Evolutionary conservation across 2,797 vertebrate species (phyloP).

Genomic region (Hemitrygon akajei): DNA sequence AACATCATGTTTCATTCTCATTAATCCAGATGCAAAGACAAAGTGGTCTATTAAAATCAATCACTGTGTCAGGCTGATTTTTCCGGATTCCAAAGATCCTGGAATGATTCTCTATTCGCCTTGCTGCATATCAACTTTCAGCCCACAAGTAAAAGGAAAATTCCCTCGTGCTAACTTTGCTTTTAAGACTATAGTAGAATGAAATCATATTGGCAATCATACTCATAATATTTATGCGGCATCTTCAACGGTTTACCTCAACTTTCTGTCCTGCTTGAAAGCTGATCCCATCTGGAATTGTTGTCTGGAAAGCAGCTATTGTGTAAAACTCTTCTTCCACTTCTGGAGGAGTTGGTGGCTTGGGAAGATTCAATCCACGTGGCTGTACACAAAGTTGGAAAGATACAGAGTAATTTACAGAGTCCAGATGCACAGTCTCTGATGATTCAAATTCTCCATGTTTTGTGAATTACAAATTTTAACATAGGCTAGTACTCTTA

Average conservation of each 20-base stretch:
- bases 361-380: conserved; percentile 83
- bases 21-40: neutral
- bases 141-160: neutral
- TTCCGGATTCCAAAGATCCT: neutral
- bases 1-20: neutral
- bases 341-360: conserved; percentile 84
- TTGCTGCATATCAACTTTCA: neutral
- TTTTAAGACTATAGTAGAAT: neutral
- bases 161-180: neutral
- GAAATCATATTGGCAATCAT: neutral
- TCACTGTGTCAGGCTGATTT: neutral
- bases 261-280: conserved; percentile 95
- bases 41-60: neutral
- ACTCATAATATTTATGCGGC: neutral
- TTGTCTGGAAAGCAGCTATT: conserved; percentile 96
- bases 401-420: neutral
- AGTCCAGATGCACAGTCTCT: neutral
- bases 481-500: neutral
- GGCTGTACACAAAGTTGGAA: conserved; percentile 59
- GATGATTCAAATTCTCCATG: neutral
- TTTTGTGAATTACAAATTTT: neutral
- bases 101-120: neutral
- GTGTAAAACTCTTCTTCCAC: conserved; percentile 98
- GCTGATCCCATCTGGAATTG: conserved; percentile 93
- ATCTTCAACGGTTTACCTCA: conserved; percentile 66